Base-by-base conservation (phyloP, 92 coral and sea anemone species). In the Phenganax subtilis region DNA sequence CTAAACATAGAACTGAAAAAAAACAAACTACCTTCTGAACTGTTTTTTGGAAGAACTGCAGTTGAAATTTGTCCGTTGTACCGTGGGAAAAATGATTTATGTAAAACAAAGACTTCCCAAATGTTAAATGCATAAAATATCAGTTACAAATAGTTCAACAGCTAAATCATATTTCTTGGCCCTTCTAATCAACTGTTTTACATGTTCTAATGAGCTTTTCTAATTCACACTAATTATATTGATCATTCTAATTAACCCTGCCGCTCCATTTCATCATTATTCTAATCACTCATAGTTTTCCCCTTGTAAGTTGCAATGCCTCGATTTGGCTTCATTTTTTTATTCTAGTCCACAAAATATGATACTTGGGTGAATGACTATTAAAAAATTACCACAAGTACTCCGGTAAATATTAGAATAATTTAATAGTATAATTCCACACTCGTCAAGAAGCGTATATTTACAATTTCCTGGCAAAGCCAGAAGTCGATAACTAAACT, bases 401-500 rank as follows among this genome's bases (percentile, higher is more conserved):
- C 37, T 6, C 29, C 10, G 27, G 37, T 64, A 12, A 17, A 5
- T 9, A 59, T 1, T 64, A 6, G 70, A 64, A 64, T 64, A 64
- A 64, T 17, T 64, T 64, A 64, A 64, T 64, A 28, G 47, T 16
- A 28, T 64, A 20, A 9, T 64, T 7, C 70, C 29, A 28, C 70
- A 64, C 70, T 64, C 70, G 47, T 20, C 70, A 64, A 28, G 70
- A 64, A 64, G 8, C 12, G 10, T 14, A 25, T 64, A 64, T 64
- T 64, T 64, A 61, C 67, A 17, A 64, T 20, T 64, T 7, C 9
- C 70, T 64, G 70, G 70, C 70, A 64, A 30, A 64, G 30, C 70
- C 70, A 64, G 70, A 10, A 11, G 70, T 64, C 70, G 37, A 15
- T 28, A 9, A 20, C 44, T 64, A 64, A 62, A 6, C 30, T 64